Evolutionary conservation across 2,888 invertebrate genomes (phyloP).

Genomic region (Lithophane socia): DNA sequence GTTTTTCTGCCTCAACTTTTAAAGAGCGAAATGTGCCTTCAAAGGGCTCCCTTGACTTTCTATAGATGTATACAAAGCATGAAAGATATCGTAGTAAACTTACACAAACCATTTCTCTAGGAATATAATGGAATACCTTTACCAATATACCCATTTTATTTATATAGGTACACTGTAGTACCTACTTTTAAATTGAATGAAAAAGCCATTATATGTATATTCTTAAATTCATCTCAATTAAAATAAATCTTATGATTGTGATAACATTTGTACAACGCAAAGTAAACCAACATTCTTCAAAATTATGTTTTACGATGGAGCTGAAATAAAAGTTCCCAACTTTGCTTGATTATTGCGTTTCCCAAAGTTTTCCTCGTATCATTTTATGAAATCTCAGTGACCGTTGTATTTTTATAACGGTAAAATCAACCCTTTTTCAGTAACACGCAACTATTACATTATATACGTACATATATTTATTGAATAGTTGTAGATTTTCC

Average conservation of each 20-base stretch:
- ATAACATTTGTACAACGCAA: conserved; percentile 1
- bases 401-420: conserved; percentile 9
- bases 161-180: neutral
- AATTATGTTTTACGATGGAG: conserved; percentile 2
- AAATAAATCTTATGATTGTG: neutral
- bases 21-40: neutral
- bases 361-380: conserved; percentile 11
- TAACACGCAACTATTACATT: conserved; percentile 30
- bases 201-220: neutral
- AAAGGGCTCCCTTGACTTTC: neutral
- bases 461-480: neutral
- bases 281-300: neutral
- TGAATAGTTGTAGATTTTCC: conserved; percentile 6
- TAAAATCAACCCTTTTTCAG: conserved; percentile 6
- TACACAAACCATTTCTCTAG: neutral
- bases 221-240: neutral
- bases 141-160: neutral
- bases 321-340: neutral
- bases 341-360: neutral
- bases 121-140: neutral
- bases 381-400: conserved; percentile 31
- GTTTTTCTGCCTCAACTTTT: neutral
- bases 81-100: neutral
- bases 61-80: neutral
- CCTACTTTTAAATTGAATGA: neutral